A percentile compares a stretch with the other conserved stretches of the same genome.
These are phyloP conservation scores for Stigmatopora nigra DNA, from an alignment of 2,113 vertebrate genomes.

Conservation along the genomic window DNA sequence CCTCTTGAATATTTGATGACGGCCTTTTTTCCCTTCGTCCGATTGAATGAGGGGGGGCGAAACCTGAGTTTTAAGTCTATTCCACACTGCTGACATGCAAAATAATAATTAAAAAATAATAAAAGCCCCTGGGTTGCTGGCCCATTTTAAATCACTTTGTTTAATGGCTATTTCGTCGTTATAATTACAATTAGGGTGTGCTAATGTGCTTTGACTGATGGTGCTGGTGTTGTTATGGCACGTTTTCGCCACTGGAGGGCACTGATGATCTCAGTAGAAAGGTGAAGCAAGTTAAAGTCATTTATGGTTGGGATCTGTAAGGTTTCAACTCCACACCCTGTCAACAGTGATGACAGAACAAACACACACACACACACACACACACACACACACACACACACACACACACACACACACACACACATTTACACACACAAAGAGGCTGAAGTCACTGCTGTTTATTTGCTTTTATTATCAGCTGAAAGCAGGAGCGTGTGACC, in stretches of 20 bases:
- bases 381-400: not conserved
- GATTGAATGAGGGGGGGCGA: conserved; percentile 26
- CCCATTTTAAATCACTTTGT: no score
- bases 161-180: no score
- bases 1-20: conserved; percentile 74
- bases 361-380: not conserved
- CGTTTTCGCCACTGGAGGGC: conserved; percentile 48
- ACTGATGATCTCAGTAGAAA: conserved; percentile 27
- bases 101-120: no score
- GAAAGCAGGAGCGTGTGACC: conserved; percentile 9
- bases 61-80: no score
- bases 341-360: not conserved
- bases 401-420: not conserved
- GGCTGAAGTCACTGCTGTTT: not conserved
- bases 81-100: no score
- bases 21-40: conserved; percentile 37
- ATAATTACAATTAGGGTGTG: not conserved
- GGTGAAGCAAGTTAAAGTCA: not conserved
- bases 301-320: conserved; percentile 19
- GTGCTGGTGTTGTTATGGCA: not conserved
- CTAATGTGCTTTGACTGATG: not conserved
- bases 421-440: not conserved
- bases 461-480: not conserved
- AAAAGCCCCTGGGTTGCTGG: no score
- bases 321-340: conserved; percentile 32